Conservation (phyloP, 2,888 invertebrate genomes). For the Gymnoscelis rufifasciata region DNA sequence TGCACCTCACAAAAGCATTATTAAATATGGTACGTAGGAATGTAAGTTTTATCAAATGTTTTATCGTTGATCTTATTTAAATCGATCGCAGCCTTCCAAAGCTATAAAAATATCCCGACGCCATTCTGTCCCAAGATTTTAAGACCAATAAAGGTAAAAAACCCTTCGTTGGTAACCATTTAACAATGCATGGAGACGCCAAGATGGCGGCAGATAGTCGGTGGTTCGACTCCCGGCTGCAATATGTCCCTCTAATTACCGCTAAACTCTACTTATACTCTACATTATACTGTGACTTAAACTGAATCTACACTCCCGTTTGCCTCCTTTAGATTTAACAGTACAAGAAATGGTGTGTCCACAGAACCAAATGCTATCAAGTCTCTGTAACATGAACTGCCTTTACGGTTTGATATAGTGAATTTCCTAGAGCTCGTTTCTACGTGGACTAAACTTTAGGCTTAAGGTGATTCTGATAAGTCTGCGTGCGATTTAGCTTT, state of each 20-base stretch:
- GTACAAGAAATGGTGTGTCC: background rate
- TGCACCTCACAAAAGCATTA: no score
- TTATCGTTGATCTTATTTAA: slow-evolving; percentile 7
- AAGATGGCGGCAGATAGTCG: slow-evolving; percentile 60
- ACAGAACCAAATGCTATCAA: background rate
- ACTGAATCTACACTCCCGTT: slow-evolving; percentile 3
- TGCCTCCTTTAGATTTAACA: no score
- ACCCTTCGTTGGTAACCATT: slow-evolving; percentile 41
- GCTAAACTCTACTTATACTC: slow-evolving; percentile 30
- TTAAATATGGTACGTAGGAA: no score
- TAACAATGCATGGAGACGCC: slow-evolving; percentile 53
- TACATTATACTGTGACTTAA: slow-evolving; percentile 19
- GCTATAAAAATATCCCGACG: slow-evolving; percentile 20
- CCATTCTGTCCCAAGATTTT: slow-evolving; percentile 36
- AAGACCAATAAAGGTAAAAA: slow-evolving; percentile 33
- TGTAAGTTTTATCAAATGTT: no score
- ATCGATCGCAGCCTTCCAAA: background rate
- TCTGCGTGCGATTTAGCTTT: slow-evolving; percentile 30
- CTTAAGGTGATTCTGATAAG: slow-evolving; percentile 35
- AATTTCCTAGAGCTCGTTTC: background rate
- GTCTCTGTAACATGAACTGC: no score
- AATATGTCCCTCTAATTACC: slow-evolving; percentile 63
- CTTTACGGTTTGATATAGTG: slow-evolving; percentile 1
- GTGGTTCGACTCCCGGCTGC: slow-evolving; percentile 49
- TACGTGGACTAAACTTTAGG: slow-evolving; percentile 22